Evolutionary conservation across 2,113 vertebrate genomes (phyloP).

Genomic region (Typhlomys cinereus): DNA sequence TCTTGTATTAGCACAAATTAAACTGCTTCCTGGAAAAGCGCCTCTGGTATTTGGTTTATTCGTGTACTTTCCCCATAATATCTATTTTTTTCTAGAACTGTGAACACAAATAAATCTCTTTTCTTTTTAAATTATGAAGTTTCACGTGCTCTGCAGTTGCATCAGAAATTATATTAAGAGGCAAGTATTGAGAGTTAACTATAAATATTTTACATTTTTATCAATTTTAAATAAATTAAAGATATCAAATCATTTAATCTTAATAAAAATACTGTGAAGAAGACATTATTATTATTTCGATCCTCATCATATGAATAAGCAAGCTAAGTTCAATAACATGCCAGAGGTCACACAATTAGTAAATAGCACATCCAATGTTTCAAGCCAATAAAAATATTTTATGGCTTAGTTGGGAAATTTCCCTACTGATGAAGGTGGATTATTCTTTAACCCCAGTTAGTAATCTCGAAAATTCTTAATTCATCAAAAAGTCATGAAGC

Average conservation of each 20-base stretch:
- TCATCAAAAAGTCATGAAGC: not conserved
- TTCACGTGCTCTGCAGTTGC: not conserved
- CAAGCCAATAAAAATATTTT: not conserved
- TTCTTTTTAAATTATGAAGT: not conserved
- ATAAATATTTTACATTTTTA: too few relatives aligned
- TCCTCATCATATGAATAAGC: constrained; percentile 17
- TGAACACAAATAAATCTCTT: not conserved
- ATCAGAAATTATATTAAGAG: not conserved
- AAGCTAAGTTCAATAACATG: constrained; percentile 27
- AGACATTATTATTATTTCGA: not conserved
- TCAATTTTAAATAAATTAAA: constrained; percentile 36
- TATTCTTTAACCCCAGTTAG: not conserved
- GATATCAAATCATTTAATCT: not conserved
- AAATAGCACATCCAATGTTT: not conserved
- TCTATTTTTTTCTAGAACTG: not conserved
- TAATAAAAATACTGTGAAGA: not conserved
- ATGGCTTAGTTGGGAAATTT: not conserved
- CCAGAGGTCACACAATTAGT: not conserved
- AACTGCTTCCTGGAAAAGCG: too few relatives aligned
- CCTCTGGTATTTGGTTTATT: too few relatives aligned
- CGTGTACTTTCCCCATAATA: too few relatives aligned
- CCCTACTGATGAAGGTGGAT: not conserved
- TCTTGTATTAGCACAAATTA: too few relatives aligned
- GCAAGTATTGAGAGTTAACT: not conserved
- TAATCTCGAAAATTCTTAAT: not conserved